Evolutionary conservation across 2,797 vertebrate species (phyloP).

Genomic region (Odontamblyopus rebecca): DNA sequence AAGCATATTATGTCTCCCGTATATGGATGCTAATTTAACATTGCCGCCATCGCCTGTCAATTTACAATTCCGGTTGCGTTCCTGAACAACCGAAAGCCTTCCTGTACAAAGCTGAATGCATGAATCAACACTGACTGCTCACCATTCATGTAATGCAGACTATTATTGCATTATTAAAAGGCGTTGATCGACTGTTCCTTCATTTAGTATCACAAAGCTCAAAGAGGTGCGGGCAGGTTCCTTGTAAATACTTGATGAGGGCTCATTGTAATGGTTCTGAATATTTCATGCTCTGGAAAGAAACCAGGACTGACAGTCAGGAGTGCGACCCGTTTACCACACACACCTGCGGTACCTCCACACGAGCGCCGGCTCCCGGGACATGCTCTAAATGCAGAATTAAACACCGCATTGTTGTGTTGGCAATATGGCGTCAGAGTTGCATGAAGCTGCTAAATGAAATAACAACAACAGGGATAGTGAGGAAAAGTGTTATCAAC

Average conservation of each 20-base stretch:
- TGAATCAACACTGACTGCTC: conserved; percentile 5
- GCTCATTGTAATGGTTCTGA: conserved; percentile 59
- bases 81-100: background rate
- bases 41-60: background rate
- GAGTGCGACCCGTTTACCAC: conserved; percentile 42
- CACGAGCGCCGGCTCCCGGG: conserved; percentile 14
- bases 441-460: conserved; percentile 9
- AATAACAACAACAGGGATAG: background rate
- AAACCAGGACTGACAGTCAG: conserved; percentile 39
- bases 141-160: background rate
- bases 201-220: conserved; percentile 31
- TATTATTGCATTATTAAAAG: conserved; percentile 36
- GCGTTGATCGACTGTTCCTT: conserved; percentile 32
- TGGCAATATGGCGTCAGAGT: conserved; percentile 16
- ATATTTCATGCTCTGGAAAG: conserved; percentile 55
- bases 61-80: background rate
- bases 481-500: background rate
- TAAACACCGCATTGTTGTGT: conserved; percentile 27
- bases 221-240: conserved; percentile 39
- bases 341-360: conserved; percentile 7
- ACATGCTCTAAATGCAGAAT: conserved; percentile 46
- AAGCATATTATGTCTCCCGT: too few species aligned
- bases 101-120: background rate
- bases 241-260: conserved; percentile 59
- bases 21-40: too few species aligned